phyloP scores from a whole-genome alignment of 2,113 vertebrate genomes.

The Chauna torquata region DNA sequence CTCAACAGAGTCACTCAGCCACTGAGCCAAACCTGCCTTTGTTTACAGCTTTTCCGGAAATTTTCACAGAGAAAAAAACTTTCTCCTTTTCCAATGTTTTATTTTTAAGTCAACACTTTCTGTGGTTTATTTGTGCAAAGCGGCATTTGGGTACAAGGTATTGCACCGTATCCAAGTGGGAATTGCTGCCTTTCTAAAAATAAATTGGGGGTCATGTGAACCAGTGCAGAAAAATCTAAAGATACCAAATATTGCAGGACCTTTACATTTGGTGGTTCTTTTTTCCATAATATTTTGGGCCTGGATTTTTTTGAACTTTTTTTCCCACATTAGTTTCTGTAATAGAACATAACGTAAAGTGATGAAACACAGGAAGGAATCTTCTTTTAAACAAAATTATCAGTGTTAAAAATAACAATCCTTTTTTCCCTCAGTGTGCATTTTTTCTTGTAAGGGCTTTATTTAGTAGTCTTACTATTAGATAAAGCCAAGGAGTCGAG shows the following conservation, averaged over 20 bases:
- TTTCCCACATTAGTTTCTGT: slow-evolving; percentile 83
- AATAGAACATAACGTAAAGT: slow-evolving; percentile 77
- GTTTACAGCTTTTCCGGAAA: slow-evolving; percentile 93
- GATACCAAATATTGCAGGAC: slow-evolving; percentile 81
- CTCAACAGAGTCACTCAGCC: slow-evolving; percentile 64
- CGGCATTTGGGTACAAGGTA: slow-evolving; percentile 89
- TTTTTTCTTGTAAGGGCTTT: slow-evolving; percentile 59
- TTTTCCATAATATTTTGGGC: slow-evolving; percentile 80
- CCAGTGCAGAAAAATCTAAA: slow-evolving; percentile 79
- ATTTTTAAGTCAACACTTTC: slow-evolving; percentile 94
- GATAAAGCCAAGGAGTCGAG: not conserved
- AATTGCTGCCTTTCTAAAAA: slow-evolving; percentile 81
- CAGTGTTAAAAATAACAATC: slow-evolving; percentile 83
- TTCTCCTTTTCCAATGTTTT: slow-evolving; percentile 80
- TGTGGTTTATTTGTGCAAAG: slow-evolving; percentile 90
- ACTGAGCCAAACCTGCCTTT: slow-evolving; percentile 87
- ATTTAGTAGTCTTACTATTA: slow-evolving; percentile 12
- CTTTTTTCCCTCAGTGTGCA: slow-evolving; percentile 51
- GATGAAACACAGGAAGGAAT: slow-evolving; percentile 82
- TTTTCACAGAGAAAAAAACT: slow-evolving; percentile 79
- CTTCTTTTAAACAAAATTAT: slow-evolving; percentile 80
- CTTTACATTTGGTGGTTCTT: slow-evolving; percentile 81
- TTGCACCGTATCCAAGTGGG: slow-evolving; percentile 82
- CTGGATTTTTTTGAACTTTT: slow-evolving; percentile 78
- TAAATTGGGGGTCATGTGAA: slow-evolving; percentile 83